Base-by-base conservation (phyloP, 2,888 invertebrate species). In the Temnothorax ravouxi region DNA sequence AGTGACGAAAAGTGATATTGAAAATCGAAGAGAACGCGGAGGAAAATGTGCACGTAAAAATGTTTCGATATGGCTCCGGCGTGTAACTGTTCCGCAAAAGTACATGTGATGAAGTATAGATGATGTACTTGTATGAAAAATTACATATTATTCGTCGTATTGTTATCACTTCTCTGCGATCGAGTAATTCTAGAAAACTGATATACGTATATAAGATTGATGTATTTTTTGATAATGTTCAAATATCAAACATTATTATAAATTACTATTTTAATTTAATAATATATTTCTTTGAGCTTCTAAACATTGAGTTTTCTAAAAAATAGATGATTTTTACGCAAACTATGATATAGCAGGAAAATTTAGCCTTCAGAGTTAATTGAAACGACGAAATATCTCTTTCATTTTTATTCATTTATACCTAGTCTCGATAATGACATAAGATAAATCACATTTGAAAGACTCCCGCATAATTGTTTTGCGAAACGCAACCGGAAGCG, bases 401-500 rank as follows among this genome's bases (percentile, higher is more conserved):
- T 44, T 13, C 9, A 34, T 76, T 66, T 47, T 5, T 44, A 54
- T 15, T 54, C 29, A 50, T 64, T 38, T 15, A 44, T 52, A 34
- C 18, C 25, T 5, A 8, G 5, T 34, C n/a, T 54, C 18, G 34
- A 64, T 41, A 76, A 76, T 74, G 29, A 74, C 13, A n/a, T 11
- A 21, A 38, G 25, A 54, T 8, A 25, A 76, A 56, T 79, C 25
- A 2, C 38, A 29, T 15, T n/a, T 41, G 34, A 34, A 34, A 34
- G 29, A 69, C 56, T 54, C 34, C 38, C 71, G 38, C 66, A 15
- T 75, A 64, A 71, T 81, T 62, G 80, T 79, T 34, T 86, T 85
- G 82, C 86, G 84, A 85, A 86, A 86, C 88, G 86, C 84, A 87
- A 87, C 91, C 92, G 93, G 93, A 93, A 93, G 88, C 80, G 84